These are phyloP conservation scores for Rhagophthalmus giganteus DNA, from an alignment of 2,888 invertebrate genomes.

Conservation along the genomic window DNA sequence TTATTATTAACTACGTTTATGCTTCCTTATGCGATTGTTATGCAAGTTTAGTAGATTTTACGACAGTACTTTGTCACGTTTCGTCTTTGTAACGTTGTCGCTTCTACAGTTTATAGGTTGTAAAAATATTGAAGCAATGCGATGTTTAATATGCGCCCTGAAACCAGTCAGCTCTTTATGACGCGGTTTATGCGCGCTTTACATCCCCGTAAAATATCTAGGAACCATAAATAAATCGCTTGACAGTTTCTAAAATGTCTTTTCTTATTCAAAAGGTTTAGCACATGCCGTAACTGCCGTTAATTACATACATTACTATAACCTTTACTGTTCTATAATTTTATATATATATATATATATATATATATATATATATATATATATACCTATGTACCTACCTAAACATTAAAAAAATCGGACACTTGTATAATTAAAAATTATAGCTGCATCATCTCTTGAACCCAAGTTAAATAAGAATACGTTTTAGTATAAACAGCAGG, in stretches of 20 bases:
- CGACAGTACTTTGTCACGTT: conserved; percentile 42
- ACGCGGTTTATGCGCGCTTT: conserved; percentile 43
- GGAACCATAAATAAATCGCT: conserved; percentile 42
- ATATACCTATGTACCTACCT: too few species aligned
- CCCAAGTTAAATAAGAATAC: conserved; percentile 66
- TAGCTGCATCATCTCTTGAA: conserved; percentile 44
- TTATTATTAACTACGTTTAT: conserved; percentile 16
- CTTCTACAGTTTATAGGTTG: conserved; percentile 42
- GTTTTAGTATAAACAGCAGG: conserved; percentile 72
- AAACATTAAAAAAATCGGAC: too few species aligned
- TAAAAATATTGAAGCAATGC: conserved; percentile 47
- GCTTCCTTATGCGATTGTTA: conserved; percentile 20
- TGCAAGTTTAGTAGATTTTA: conserved; percentile 32
- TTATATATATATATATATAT: too few species aligned
- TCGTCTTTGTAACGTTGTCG: conserved; percentile 37
- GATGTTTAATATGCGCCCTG: conserved; percentile 47
- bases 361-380: too few species aligned
- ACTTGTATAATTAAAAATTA: conserved; percentile 6
- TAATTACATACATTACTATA: too few species aligned
- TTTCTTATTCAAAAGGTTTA: too few species aligned
- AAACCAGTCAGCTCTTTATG: conserved; percentile 42
- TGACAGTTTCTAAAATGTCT: conserved; percentile 36
- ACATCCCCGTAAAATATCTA: conserved; percentile 46
- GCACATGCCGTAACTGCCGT: too few species aligned
- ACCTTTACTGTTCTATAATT: too few species aligned